Percentiles rank a stretch among this genome's conserved stretches.
These are phyloP conservation scores for Onthophagus sagittarius DNA, from an alignment of 2,888 invertebrate species.

Conservation along the genomic window DNA sequence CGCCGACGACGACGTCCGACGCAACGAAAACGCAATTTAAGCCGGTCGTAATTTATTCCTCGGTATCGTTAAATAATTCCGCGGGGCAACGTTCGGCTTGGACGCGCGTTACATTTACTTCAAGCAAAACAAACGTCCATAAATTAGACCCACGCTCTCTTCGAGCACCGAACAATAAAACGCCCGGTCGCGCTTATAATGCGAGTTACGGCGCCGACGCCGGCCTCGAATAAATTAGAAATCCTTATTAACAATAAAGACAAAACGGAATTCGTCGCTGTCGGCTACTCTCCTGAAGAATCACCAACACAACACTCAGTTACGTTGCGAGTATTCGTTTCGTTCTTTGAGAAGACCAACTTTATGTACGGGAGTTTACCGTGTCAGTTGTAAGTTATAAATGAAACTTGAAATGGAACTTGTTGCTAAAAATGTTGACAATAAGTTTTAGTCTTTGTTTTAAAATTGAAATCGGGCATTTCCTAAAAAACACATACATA, in stretches of 20 bases:
- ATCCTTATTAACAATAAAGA: conserved; percentile 16
- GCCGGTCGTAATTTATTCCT: not conserved
- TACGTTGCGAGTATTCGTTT: not conserved
- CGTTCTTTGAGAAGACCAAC: not conserved
- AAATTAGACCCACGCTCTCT: conserved; percentile 5
- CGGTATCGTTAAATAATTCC: conserved; percentile 6
- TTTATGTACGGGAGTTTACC: not conserved
- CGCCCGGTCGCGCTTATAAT: conserved; percentile 11
- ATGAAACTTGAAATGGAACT: not conserved
- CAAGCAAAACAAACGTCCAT: conserved; percentile 12
- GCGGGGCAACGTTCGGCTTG: conserved; percentile 1
- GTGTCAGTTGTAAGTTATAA: not conserved
- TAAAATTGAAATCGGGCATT: not conserved
- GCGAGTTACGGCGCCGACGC: conserved; percentile 8
- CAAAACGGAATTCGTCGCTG: conserved; percentile 16
- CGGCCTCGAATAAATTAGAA: conserved; percentile 18
- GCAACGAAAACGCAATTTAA: conserved; percentile 8
- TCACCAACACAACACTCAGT: too few species aligned
- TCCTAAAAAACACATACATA: too few species aligned
- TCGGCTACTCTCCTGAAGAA: conserved; percentile 19
- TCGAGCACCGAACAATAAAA: conserved; percentile 3
- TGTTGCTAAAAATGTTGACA: not conserved
- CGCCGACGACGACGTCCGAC: not conserved
- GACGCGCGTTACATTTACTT: conserved; percentile 10
- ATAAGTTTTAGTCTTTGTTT: not conserved